These are phyloP conservation scores for Aphelocoma californica DNA, from an alignment of 2,797 vertebrate species.

Conservation along the genomic window DNA sequence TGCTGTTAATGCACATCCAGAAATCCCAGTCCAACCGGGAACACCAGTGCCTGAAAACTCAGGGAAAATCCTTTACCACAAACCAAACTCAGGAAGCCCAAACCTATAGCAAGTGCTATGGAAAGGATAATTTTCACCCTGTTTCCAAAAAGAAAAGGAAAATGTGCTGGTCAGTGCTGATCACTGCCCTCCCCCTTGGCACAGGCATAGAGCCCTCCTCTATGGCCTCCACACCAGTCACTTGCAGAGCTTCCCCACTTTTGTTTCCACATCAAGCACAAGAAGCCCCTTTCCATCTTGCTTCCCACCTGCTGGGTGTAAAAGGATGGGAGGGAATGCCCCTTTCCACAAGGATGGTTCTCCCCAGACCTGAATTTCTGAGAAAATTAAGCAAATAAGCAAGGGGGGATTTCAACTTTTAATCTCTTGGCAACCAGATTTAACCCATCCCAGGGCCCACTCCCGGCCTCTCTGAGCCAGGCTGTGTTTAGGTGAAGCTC, in stretches of 20 bases:
- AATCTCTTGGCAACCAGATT: background rate
- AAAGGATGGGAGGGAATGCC: background rate
- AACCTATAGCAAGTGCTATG: accelerated
- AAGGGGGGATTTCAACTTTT: background rate
- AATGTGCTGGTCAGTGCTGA: accelerated
- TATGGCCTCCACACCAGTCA: accelerated
- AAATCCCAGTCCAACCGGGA: background rate
- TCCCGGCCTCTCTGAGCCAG: background rate
- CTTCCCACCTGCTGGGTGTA: background rate
- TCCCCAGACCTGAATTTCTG: background rate
- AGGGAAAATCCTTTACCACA: background rate
- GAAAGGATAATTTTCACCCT: background rate
- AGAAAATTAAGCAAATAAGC: background rate
- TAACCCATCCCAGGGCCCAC: accelerated
- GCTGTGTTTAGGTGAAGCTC: background rate
- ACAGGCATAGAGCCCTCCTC: background rate
- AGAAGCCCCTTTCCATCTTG: background rate
- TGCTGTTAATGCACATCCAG: accelerated
- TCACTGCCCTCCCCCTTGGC: background rate
- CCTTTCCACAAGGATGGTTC: background rate
- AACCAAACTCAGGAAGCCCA: background rate
- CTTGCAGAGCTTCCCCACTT: background rate
- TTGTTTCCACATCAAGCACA: background rate
- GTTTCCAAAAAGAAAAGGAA: background rate
- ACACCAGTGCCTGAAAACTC: background rate